phyloP scores from a whole-genome alignment of 1,140 invertebrate species.

The Nasonia giraulti region DNA sequence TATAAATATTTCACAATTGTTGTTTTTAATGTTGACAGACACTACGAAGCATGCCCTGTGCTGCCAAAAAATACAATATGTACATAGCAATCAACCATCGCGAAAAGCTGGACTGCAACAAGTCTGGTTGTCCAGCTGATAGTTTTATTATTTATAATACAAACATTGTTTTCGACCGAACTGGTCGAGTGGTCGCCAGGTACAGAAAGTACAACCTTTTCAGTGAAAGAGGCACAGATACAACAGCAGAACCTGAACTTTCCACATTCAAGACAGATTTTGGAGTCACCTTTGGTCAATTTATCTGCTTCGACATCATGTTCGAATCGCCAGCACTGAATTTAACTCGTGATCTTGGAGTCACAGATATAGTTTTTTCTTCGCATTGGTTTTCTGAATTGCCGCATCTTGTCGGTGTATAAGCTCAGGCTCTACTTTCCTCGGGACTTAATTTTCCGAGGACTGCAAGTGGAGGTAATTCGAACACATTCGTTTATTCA shows the following conservation, averaged over 20 bases:
- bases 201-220: constrained; percentile 87
- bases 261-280: constrained; percentile 86
- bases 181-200: constrained; percentile 77
- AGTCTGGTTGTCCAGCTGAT: constrained; percentile 63
- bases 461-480: constrained; percentile 67
- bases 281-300: constrained; percentile 85
- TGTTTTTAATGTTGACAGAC: constrained; percentile 57
- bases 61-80: constrained; percentile 73
- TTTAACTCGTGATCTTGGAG: constrained; percentile 73
- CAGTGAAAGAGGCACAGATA: constrained; percentile 73
- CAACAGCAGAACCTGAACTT: constrained; percentile 66
- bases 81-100: constrained; percentile 84
- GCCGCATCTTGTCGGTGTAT: constrained; percentile 79
- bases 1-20: no score
- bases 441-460: constrained; percentile 74
- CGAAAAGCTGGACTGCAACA: constrained; percentile 77
- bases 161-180: constrained; percentile 82
- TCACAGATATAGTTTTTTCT: constrained; percentile 83
- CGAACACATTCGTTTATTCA: no score
- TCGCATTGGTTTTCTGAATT: constrained; percentile 84
- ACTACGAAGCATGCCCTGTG: constrained; percentile 75
- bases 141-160: constrained; percentile 80
- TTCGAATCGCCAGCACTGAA: constrained; percentile 78
- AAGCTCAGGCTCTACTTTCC: constrained; percentile 76
- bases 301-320: constrained; percentile 86